Evolutionary conservation across 2,888 invertebrate genomes (phyloP), one percentile per base, ranked within the genome.

Genomic region (Caenorhabditis sp.): DNA sequence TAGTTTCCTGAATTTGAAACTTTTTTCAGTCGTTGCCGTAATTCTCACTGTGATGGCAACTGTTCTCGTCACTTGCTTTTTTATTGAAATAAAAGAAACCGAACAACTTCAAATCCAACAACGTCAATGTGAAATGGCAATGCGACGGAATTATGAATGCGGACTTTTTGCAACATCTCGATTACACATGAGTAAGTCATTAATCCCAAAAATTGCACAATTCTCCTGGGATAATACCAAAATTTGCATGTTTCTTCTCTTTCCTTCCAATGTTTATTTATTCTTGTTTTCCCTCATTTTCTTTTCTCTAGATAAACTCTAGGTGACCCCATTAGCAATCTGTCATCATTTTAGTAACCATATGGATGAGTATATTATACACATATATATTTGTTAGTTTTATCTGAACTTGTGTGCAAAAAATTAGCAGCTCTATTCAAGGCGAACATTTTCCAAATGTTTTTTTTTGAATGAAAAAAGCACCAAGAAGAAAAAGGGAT

Each of bases 21-120:
- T 56, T 60, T 59, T 67, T 71, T 49, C 67, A 67, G 67, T 64
- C 1, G 61, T 53, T 14, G 67, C 67, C 4, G 66, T 72, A 17
- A 17, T 56, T 0, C 14, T 63, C 1, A 61, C 72, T 10, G 62
- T 57, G 1, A 25, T 67, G 43, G 67, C 67, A 36, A 67, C 66
- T 17, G 23, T 62, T 7, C 38, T 72, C 14, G 8, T 72, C 10
- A 67, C 61, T 0, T 64, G 54, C 23, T 67, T 64, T 31, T 56
- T 67, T 8, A 43, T 43, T 20, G 67, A 67, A 1, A n/a, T 38
- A 5, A 67, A 57, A 21, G 31, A 58, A n/a, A 36, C 31, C n/a
- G 56, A 56, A 56, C 8, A 56, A 17, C n/a, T 56, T 26, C 43
- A 43, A 43, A 7, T 43, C 14, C 43, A 43, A 12, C 43, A 43